These are phyloP conservation scores for Azemiops feae DNA, from an alignment of 2,113 vertebrate species.

Conservation along the genomic window DNA sequence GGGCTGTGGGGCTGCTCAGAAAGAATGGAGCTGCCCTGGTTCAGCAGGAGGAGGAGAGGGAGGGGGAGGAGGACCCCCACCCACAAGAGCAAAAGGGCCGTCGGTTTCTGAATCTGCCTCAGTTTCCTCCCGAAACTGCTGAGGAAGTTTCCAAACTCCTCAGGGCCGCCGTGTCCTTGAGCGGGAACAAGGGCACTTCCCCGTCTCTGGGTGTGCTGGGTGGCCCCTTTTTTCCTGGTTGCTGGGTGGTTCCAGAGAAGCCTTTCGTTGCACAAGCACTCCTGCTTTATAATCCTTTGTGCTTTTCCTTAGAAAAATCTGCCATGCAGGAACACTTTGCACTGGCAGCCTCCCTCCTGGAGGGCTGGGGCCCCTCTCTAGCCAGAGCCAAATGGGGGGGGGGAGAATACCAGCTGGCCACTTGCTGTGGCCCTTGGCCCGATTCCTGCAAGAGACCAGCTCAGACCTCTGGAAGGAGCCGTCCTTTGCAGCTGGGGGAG, in stretches of 20 bases:
- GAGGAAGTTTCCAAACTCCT: neutral
- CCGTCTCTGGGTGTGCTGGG: neutral
- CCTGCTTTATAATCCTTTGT: neutral
- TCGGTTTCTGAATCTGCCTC: neutral
- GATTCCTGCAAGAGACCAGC: neutral
- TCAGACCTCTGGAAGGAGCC: neutral
- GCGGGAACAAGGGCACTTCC: neutral
- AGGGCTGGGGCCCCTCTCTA: neutral
- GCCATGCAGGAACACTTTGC: neutral
- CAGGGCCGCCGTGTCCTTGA: neutral
- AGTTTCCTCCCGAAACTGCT: neutral
- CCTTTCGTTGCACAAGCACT: neutral
- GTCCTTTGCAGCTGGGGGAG: neutral
- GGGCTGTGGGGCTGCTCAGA: neutral
- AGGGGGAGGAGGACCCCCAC: neutral
- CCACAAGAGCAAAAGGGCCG: neutral
- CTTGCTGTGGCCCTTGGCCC: neutral
- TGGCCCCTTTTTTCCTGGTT: neutral
- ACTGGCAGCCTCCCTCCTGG: neutral
- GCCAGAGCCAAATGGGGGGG: neutral
- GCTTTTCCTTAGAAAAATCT: neutral
- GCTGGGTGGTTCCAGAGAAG: neutral
- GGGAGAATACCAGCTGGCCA: neutral
- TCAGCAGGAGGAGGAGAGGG: too few relatives aligned
- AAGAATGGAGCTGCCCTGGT: neutral